phyloP scores from a whole-genome alignment of 1,140 invertebrate genomes.

The Aphelenchoides fujianensis region DNA sequence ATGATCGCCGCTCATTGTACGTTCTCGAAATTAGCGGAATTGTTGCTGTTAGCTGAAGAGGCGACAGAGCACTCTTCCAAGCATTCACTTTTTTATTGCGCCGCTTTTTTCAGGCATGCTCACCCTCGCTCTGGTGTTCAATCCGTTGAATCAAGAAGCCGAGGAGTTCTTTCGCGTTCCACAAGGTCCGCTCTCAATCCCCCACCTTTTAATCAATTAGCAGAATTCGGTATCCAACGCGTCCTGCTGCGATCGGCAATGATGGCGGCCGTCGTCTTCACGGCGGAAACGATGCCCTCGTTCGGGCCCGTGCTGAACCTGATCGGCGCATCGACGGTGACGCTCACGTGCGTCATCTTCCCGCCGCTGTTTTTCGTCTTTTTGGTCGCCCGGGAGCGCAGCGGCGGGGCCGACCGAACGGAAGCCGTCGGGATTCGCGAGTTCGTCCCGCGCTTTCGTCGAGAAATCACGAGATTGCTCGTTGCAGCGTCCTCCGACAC shows the following conservation, averaged over 20 bases:
- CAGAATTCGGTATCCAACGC: conserved; percentile 28
- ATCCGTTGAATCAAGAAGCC: conserved; percentile 36
- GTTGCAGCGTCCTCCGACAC: background rate
- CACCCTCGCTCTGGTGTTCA: conserved; percentile 59
- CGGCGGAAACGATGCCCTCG: conserved; percentile 10
- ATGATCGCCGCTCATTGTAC: conserved; percentile 53
- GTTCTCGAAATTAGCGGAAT: no score
- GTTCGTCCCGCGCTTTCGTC: background rate
- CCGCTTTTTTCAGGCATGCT: conserved; percentile 62
- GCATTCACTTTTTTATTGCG: no score
- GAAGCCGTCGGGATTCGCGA: background rate
- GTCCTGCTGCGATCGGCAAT: conserved; percentile 5
- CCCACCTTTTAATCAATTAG: conserved; percentile 2
- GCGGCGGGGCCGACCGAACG: background rate
- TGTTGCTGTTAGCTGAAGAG: no score
- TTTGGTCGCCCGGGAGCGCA: conserved; percentile 18
- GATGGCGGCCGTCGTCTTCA: conserved; percentile 4
- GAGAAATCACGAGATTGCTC: no score
- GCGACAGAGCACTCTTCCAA: no score
- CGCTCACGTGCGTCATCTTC: conserved; percentile 12
- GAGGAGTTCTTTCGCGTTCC: conserved; percentile 28
- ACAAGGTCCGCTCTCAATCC: background rate
- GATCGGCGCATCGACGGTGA: conserved; percentile 22
- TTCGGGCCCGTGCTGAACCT: conserved; percentile 22
- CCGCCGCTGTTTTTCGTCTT: conserved; percentile 25